A percentile compares a stretch with the other conserved stretches of the same genome.
Conservation (phyloP, 2,888 invertebrate species). For the Eumerus sabulonum region DNA sequence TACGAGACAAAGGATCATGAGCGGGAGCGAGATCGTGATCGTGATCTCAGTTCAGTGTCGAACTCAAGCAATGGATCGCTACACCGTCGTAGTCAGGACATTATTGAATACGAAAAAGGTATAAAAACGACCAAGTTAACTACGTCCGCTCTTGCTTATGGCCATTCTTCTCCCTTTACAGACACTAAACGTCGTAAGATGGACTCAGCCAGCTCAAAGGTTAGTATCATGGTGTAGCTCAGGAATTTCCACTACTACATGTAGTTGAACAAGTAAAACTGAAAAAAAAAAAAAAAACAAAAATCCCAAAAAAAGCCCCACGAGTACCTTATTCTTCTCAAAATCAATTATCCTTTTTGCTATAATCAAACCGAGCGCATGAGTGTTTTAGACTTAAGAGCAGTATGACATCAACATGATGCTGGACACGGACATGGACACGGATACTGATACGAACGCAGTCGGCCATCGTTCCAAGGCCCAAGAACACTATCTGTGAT, state of each 20-base stretch:
- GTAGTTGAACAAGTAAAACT: too few species aligned
- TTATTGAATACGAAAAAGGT: slow-evolving; percentile 83
- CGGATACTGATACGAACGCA: too few species aligned
- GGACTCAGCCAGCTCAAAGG: slow-evolving; percentile 89
- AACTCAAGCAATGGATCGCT: slow-evolving; percentile 80
- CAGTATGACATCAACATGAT: slow-evolving; percentile 3
- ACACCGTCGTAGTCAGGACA: slow-evolving; percentile 81
- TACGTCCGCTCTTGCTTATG: slow-evolving; percentile 7
- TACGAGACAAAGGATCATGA: slow-evolving; percentile 80
- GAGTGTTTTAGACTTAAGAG: slow-evolving; percentile 63
- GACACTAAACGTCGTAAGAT: slow-evolving; percentile 92
- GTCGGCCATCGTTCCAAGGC: background rate
- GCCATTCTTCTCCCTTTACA: too few species aligned
- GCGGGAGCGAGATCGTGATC: slow-evolving; percentile 82
- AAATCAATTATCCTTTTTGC: slow-evolving; percentile 50
- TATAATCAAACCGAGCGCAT: slow-evolving; percentile 50
- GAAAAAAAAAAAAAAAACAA: slow-evolving; percentile 21
- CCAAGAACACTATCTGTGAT: slow-evolving; percentile 9
- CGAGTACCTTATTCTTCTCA: slow-evolving; percentile 48
- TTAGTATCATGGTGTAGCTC: slow-evolving; percentile 85
- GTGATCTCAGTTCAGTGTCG: slow-evolving; percentile 81
- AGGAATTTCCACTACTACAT: slow-evolving; percentile 38
- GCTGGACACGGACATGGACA: slow-evolving; percentile 1
- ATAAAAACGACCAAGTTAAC: slow-evolving; percentile 14
- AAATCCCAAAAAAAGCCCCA: slow-evolving; percentile 20